These are phyloP conservation scores for Anomalospiza imberbis DNA, from an alignment of 2,797 vertebrate species.

Conservation along the genomic window DNA sequence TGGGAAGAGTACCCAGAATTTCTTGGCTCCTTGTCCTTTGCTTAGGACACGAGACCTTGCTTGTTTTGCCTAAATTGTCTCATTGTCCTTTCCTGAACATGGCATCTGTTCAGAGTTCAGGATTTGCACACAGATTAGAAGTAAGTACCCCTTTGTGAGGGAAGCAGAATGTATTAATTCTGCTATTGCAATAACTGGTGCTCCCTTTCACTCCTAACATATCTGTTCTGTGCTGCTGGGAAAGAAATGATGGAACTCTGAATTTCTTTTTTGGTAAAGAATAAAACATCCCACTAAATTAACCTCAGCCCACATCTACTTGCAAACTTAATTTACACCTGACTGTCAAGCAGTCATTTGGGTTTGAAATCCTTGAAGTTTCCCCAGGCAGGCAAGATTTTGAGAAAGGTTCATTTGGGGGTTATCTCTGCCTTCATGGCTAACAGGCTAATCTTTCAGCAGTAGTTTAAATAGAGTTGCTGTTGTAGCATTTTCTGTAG, in stretches of 20 bases:
- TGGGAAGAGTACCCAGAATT: conserved; percentile 16
- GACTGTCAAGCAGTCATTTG: conserved; percentile 14
- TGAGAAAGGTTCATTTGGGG: conserved; percentile 12
- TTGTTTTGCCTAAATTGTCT: conserved; percentile 28
- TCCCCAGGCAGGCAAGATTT: conserved; percentile 1
- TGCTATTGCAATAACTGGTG: background rate
- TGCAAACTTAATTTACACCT: conserved; percentile 51
- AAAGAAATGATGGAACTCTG: background rate
- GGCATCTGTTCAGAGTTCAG: background rate
- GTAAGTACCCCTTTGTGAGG: background rate
- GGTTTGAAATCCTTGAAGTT: conserved; percentile 28
- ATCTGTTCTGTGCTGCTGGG: accelerated
- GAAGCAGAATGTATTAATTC: conserved; percentile 12
- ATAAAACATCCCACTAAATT: conserved; percentile 30
- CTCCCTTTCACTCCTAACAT: background rate
- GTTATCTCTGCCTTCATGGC: conserved; percentile 24
- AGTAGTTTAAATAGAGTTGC: conserved; percentile 19
- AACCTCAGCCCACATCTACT: conserved; percentile 21
- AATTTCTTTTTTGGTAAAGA: background rate
- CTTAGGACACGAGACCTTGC: background rate
- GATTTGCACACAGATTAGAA: conserved; percentile 9
- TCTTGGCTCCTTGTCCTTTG: conserved; percentile 32
- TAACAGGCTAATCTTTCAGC: conserved; percentile 34
- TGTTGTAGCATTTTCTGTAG: conserved; percentile 24
- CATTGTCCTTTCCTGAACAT: background rate